Evolutionary conservation across 2,888 invertebrate species (phyloP).

Genomic region (Macrophya alboannulata): DNA sequence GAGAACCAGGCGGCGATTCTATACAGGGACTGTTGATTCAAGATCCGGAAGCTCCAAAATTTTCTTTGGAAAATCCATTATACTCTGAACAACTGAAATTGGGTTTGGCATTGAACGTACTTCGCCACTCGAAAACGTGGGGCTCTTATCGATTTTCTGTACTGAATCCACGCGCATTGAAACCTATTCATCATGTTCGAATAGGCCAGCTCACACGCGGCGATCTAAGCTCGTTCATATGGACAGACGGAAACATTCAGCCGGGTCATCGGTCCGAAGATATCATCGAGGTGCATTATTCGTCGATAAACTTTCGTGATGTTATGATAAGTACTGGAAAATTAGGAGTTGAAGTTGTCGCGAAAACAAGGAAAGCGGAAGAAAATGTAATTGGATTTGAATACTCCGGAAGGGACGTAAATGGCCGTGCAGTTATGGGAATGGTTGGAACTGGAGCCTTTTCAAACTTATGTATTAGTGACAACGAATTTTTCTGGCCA

Average conservation of each 20-base stretch:
- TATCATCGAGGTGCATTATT: constrained; percentile 91
- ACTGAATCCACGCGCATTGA: constrained; percentile 81
- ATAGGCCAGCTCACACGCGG: constrained; percentile 90
- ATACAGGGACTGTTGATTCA: constrained; percentile 85
- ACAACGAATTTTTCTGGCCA: constrained; percentile 84
- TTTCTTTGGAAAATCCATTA: constrained; percentile 84
- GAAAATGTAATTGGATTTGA: constrained; percentile 84
- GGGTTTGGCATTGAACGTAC: constrained; percentile 91
- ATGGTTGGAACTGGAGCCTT: constrained; percentile 83
- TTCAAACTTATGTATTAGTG: constrained; percentile 84
- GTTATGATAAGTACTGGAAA: constrained; percentile 97
- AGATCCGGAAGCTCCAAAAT: constrained; percentile 84
- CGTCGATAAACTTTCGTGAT: constrained; percentile 95
- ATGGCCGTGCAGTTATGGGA: constrained; percentile 88
- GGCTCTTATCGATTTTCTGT: constrained; percentile 93
- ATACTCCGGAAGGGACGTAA: constrained; percentile 86
- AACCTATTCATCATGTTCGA: constrained; percentile 86
- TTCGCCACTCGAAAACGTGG: constrained; percentile 82
- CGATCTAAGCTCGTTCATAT: constrained; percentile 90
- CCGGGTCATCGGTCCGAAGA: constrained; percentile 79
- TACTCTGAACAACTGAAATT: constrained; percentile 86
- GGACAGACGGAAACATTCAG: constrained; percentile 83
- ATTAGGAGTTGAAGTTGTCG: constrained; percentile 91
- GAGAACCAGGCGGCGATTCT: constrained; percentile 86
- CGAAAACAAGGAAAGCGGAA: constrained; percentile 82